Evolutionary conservation across 2,113 vertebrate species (phyloP).

Genomic region (Anser cygnoides): DNA sequence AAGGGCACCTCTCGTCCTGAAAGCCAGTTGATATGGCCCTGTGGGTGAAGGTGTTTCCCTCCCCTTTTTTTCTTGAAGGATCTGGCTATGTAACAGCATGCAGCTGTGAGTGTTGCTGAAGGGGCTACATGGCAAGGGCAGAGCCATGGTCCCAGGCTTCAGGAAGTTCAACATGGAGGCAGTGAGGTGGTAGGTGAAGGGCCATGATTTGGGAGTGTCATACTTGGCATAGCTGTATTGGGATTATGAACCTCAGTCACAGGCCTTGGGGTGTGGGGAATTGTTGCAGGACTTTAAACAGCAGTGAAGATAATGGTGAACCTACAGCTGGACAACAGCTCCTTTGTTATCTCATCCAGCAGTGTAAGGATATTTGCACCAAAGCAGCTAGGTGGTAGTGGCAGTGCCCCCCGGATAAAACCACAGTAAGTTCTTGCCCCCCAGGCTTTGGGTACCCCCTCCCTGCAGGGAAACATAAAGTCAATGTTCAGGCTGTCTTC

Average conservation of each 20-base stretch:
- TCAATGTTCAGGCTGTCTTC: not conserved
- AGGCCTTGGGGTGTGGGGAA: not conserved
- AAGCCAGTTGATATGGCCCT: not conserved
- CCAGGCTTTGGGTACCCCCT: accelerated
- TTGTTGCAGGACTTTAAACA: not conserved
- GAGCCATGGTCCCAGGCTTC: not conserved
- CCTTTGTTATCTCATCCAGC: not conserved
- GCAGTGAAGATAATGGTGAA: not conserved
- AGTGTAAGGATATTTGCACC: not conserved
- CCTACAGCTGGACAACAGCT: not conserved
- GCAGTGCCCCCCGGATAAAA: accelerated
- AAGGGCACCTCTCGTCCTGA: not conserved
- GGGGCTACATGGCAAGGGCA: accelerated
- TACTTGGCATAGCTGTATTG: not conserved
- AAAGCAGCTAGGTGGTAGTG: not conserved
- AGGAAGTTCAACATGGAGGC: not conserved
- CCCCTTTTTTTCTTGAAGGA: not conserved
- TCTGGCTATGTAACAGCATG: not conserved
- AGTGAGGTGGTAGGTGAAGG: not conserved
- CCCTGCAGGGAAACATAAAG: not conserved
- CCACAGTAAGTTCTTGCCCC: not conserved
- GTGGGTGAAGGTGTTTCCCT: not conserved
- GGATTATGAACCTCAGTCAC: not conserved
- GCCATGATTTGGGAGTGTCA: not conserved
- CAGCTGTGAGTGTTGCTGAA: not conserved